Conservation (phyloP, 2,797 vertebrate species). For the Acropternis orthonyx region DNA sequence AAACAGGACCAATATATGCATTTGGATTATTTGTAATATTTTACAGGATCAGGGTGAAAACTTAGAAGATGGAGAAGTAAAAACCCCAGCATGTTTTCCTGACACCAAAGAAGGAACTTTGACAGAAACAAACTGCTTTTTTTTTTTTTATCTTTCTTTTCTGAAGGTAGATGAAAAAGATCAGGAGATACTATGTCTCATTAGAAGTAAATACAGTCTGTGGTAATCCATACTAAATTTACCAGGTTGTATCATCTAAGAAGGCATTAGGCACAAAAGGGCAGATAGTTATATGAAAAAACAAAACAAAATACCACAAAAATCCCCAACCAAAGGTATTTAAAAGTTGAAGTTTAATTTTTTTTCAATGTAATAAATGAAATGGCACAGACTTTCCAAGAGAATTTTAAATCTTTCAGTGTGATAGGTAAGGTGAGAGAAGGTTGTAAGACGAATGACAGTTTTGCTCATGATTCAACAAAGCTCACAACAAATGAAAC, state of each 20-base stretch:
- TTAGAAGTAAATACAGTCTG: slow-evolving; percentile 71
- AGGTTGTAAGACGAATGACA: slow-evolving; percentile 68
- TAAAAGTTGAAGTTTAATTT: slow-evolving; percentile 38
- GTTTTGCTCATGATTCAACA: slow-evolving; percentile 74
- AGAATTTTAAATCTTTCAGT: slow-evolving; percentile 63
- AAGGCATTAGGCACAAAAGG: slow-evolving; percentile 47
- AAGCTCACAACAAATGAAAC: slow-evolving; percentile 73
- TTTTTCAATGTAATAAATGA: slow-evolving; percentile 54
- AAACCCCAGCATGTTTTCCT: slow-evolving; percentile 60
- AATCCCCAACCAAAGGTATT: neutral
- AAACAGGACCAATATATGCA: slow-evolving; percentile 41
- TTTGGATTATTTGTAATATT: slow-evolving; percentile 69
- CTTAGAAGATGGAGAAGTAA: slow-evolving; percentile 43
- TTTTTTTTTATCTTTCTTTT: slow-evolving; percentile 65
- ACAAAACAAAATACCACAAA: neutral
- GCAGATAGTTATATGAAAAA: neutral
- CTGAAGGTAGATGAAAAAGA: slow-evolving; percentile 75
- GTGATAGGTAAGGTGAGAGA: slow-evolving; percentile 66
- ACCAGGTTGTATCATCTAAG: slow-evolving; percentile 37
- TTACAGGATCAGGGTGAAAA: slow-evolving; percentile 71
- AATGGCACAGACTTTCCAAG: slow-evolving; percentile 31
- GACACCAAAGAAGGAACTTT: slow-evolving; percentile 62
- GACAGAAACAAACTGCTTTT: slow-evolving; percentile 63
- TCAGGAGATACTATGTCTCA: slow-evolving; percentile 62
- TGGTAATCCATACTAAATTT: slow-evolving; percentile 59